These are phyloP conservation scores for Drosophila siamana DNA, from an alignment of 2,888 invertebrate species.

Conservation along the genomic window DNA sequence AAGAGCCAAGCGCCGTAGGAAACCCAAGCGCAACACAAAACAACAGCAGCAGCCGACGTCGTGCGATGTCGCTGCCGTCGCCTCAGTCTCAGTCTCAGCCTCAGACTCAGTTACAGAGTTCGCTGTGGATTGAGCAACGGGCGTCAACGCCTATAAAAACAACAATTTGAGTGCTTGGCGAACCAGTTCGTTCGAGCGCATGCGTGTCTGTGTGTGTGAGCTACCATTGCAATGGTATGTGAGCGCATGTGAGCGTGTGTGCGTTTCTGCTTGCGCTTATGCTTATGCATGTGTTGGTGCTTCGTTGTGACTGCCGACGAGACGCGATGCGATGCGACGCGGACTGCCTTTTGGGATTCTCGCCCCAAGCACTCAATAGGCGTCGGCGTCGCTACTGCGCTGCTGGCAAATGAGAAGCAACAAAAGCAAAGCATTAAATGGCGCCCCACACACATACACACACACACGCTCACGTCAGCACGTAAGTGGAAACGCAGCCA, in stretches of 20 bases:
- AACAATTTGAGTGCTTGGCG: conserved; percentile 60
- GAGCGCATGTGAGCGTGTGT: conserved; percentile 12
- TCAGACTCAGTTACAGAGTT: not conserved
- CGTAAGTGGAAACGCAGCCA: conserved; percentile 40
- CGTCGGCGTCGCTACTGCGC: conserved; percentile 54
- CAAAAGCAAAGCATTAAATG: conserved; percentile 76
- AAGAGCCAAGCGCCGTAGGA: conserved; percentile 70
- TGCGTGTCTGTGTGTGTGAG: conserved; percentile 55
- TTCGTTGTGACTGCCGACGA: not conserved
- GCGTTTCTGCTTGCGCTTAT: not conserved
- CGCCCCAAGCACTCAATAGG: conserved; percentile 46
- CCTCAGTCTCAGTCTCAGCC: not conserved
- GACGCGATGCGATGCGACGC: too few species aligned
- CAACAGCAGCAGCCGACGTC: conserved; percentile 27
- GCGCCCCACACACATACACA: conserved; percentile 80
- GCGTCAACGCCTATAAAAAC: conserved; percentile 63
- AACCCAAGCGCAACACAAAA: conserved; percentile 45
- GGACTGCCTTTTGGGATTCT: conserved; percentile 68
- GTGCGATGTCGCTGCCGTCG: conserved; percentile 21
- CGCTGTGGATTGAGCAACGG: conserved; percentile 38
- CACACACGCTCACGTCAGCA: conserved; percentile 17
- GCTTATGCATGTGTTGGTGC: conserved; percentile 46
- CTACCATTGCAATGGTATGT: conserved; percentile 6
- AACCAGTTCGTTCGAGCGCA: conserved; percentile 66
- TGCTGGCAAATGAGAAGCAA: conserved; percentile 68